Evolutionary conservation across 2,888 invertebrate genomes (phyloP).

Genomic region (Eilema griseolum): DNA sequence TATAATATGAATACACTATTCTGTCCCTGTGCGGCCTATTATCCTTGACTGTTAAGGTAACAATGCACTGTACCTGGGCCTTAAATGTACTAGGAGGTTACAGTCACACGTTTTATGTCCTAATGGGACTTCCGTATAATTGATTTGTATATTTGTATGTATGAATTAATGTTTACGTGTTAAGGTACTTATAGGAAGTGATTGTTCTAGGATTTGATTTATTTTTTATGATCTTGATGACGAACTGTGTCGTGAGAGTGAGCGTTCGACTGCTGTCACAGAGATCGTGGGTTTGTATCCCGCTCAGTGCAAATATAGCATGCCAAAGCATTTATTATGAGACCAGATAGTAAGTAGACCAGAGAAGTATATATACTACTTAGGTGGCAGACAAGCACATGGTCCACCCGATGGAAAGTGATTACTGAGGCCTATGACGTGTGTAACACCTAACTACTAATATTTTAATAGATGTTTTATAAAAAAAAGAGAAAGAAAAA

Average conservation of each 20-base stretch:
- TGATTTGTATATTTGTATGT: slow-evolving; percentile 36
- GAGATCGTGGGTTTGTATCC: no score
- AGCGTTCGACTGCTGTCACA: not conserved
- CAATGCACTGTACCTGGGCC: slow-evolving; percentile 31
- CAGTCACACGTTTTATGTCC: slow-evolving; percentile 31
- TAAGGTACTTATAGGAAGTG: slow-evolving; percentile 1
- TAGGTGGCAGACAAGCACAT: no score
- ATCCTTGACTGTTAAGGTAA: slow-evolving; percentile 49
- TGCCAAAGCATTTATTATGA: no score
- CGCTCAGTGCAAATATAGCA: no score
- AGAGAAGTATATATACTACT: no score
- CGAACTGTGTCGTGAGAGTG: not conserved
- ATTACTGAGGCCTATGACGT: no score
- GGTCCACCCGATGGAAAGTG: no score
- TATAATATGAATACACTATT: slow-evolving; percentile 44
- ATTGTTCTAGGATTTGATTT: not conserved
- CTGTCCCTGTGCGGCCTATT: slow-evolving; percentile 44
- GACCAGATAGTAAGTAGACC: no score
- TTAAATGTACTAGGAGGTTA: slow-evolving; percentile 34
- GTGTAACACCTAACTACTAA: no score
- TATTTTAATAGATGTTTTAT: no score
- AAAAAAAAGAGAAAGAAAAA: no score
- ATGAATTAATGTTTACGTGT: slow-evolving; percentile 18
- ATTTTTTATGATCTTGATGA: not conserved
- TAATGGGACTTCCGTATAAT: slow-evolving; percentile 43